A percentile compares a stretch with the other conserved stretches of the same genome.
Evolutionary conservation across 1,140 invertebrate species (phyloP).

Genomic region (Neotoxoptera formosana): DNA sequence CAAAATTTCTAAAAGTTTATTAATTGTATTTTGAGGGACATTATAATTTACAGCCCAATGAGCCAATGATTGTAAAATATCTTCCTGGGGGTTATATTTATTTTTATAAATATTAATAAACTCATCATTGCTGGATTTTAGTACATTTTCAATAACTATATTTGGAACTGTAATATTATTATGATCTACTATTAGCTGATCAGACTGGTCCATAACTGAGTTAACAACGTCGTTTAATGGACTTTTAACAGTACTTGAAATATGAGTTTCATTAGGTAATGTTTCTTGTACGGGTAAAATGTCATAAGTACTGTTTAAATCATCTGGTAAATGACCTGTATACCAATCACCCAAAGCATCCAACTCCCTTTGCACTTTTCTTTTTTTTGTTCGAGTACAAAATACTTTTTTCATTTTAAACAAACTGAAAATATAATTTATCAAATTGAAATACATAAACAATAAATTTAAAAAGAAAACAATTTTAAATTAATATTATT

Average conservation of each 20-base stretch:
- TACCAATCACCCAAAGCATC: neutral
- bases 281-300: too few species aligned
- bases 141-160: neutral
- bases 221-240: neutral
- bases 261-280: too few species aligned
- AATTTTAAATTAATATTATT: too few species aligned
- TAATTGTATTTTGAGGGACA: constrained; percentile 9
- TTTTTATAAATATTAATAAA: constrained; percentile 8
- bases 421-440: too few species aligned
- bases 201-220: neutral
- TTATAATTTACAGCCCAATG: constrained; percentile 13
- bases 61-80: constrained; percentile 11
- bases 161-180: neutral
- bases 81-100: neutral
- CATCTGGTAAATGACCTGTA: neutral
- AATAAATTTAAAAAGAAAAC: too few species aligned
- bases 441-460: too few species aligned
- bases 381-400: neutral
- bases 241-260: neutral
- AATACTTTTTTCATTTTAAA: constrained; percentile 7
- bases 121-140: neutral
- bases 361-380: constrained; percentile 17
- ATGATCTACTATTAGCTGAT: constrained; percentile 9
- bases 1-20: constrained; percentile 22
- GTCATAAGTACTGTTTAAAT: neutral